Percentiles rank a stretch among this genome's conserved stretches.
phyloP scores from a whole-genome alignment of 2,888 invertebrate species.

The Coleophora flavipennella region DNA sequence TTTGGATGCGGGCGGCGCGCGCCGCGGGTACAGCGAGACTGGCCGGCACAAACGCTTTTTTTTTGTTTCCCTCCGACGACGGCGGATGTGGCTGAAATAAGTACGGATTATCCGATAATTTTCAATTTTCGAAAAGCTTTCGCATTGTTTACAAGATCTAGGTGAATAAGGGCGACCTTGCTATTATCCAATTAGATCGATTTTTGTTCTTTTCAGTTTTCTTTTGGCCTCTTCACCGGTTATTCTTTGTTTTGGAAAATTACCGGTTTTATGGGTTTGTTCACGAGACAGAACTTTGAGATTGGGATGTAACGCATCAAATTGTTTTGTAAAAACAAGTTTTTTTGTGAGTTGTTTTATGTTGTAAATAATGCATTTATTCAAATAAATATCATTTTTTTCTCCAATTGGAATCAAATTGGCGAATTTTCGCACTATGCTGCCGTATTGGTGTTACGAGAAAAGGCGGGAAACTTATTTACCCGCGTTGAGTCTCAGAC shows the following conservation, averaged over 20 bases:
- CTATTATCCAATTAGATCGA: background rate
- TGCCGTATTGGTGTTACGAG: conserved; percentile 35
- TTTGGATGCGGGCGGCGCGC: conserved; percentile 62
- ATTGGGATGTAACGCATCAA: too few species aligned
- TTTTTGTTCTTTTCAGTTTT: too few species aligned
- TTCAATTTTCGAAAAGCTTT: conserved; percentile 10
- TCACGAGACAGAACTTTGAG: too few species aligned
- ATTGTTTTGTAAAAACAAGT: too few species aligned
- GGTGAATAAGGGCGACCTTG: background rate
- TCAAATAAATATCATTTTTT: background rate
- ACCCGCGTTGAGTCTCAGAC: conserved; percentile 58
- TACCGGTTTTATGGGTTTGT: too few species aligned
- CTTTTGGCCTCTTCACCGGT: too few species aligned
- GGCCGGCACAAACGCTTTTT: conserved; percentile 47
- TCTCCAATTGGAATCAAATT: conserved; percentile 50
- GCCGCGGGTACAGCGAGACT: conserved; percentile 59
- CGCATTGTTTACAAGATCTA: background rate
- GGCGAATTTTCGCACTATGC: conserved; percentile 23
- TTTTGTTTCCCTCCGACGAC: conserved; percentile 50
- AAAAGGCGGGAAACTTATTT: conserved; percentile 67
- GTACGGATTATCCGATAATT: conserved; percentile 41
- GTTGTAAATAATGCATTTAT: too few species aligned
- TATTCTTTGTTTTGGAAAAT: too few species aligned
- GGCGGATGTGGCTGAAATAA: conserved; percentile 56
- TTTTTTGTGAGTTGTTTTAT: too few species aligned